A percentile compares a stretch with the other conserved stretches of the same genome.
phyloP scores from a whole-genome alignment of 2,888 invertebrate species.

The Taenaris catops region DNA sequence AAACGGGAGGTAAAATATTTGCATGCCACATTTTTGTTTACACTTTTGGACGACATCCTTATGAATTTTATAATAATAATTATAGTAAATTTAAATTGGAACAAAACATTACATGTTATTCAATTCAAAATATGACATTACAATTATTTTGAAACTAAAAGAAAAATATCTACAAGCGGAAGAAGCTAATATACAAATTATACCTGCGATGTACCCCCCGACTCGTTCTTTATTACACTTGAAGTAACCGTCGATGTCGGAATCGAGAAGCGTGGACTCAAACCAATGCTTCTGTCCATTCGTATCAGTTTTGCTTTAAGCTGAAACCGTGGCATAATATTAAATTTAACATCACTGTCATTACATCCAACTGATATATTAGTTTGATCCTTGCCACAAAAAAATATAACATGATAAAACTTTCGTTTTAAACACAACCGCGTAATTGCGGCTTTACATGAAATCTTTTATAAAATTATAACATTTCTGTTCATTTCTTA shows the following conservation, averaged over 20 bases:
- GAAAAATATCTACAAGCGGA: neutral
- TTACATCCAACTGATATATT: too few relatives aligned
- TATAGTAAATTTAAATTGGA: neutral
- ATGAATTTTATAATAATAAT: neutral
- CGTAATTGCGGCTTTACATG: too few relatives aligned
- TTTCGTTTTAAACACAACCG: too few relatives aligned
- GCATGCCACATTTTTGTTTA: neutral
- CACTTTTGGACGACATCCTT: too few relatives aligned
- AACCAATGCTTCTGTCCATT: conserved; percentile 81
- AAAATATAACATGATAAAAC: too few relatives aligned
- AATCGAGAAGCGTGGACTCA: conserved; percentile 64
- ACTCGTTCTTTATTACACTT: conserved; percentile 20
- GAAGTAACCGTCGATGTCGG: conserved; percentile 31
- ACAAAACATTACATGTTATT: too few relatives aligned
- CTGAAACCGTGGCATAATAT: too few relatives aligned
- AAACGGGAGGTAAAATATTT: neutral
- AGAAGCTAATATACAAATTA: neutral
- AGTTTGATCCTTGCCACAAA: too few relatives aligned
- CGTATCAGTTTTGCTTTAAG: conserved; percentile 83
- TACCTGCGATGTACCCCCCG: conserved; percentile 18
- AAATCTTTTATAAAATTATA: too few relatives aligned
- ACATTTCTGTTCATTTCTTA: too few relatives aligned
- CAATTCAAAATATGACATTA: conserved; percentile 1
- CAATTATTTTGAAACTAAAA: neutral
- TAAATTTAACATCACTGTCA: too few relatives aligned